Base-by-base conservation (phyloP, 2,888 invertebrate species). In the Trimorus sp. region DNA sequence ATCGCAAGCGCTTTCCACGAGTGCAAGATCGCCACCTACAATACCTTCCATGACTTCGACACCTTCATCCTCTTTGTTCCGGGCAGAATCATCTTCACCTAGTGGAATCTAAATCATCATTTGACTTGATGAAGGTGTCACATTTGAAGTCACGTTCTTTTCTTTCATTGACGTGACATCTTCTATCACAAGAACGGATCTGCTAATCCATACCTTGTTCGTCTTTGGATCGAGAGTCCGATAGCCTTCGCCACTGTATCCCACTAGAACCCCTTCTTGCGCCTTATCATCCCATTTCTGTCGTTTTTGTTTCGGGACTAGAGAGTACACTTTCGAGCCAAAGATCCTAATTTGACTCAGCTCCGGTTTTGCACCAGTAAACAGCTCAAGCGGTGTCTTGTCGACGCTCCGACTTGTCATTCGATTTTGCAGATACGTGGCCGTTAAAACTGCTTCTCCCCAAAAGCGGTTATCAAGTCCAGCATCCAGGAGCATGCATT, bases 391-490 rank as follows among this genome's bases (percentile, higher is more conserved):
- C 0, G 77, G 77, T 7, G 69, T 82, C 42, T 73, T 77, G 4
- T 73, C 63, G 0, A 63, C 9, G 7, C 14, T 48, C n/a, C 59
- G 15, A 36, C 63, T 69, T 7, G 40, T 6, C 42, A 69, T 38
- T 37, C 77, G 3, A 38, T 82, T 82, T 9, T 74, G 73, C 26
- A 82, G 40, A 9, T 77, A 77, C 1, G 77, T 53, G n/a, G 77
- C 69, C 5, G 81, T 82, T 49, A 69, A 26, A 1, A 82, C 36
- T 54, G 74, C 78, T 69, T 77, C 77, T 58, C 73, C 77, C 77
- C 70, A 82, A 37, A 75, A 80, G 0, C 65, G 75, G 14, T 66
- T 69, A 16, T 75, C 70, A 15, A 80, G 36, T 37, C 53, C 48
- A 16, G 75, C 80, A n/a, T 75, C 70, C 7, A 76, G 7, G 1